A percentile compares a stretch with the other conserved stretches of the same genome.
phyloP scores from a whole-genome alignment of 2,797 vertebrate species.

The Rhynchotus rufescens region DNA sequence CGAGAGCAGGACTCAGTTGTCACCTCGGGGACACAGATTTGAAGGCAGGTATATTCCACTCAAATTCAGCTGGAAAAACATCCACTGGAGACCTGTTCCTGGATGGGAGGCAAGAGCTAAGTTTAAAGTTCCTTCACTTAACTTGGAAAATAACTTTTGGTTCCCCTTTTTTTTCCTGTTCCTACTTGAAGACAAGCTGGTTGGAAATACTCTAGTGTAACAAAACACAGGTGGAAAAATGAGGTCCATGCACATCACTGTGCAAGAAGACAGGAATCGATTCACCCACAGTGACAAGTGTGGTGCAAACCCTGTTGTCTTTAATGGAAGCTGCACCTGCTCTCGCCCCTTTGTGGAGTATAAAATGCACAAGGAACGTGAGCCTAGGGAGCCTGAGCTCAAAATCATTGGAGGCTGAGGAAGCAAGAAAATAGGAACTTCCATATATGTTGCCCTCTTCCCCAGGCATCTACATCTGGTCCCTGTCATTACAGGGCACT shows the following conservation, averaged over 20 bases:
- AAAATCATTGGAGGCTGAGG: neutral
- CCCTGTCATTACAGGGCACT: rapidly evolving
- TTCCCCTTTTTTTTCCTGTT: neutral
- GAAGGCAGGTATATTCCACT: neutral
- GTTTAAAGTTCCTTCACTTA: neutral
- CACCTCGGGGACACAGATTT: neutral
- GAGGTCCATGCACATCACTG: neutral
- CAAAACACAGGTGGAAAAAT: neutral
- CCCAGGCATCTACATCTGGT: neutral
- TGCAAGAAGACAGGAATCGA: neutral
- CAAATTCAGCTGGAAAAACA: neutral
- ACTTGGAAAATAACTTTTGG: neutral
- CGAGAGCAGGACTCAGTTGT: neutral
- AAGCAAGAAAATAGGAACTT: neutral
- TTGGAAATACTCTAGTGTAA: neutral
- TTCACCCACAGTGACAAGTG: neutral
- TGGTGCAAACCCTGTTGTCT: neutral
- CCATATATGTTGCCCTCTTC: rapidly evolving
- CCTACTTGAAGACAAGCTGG: neutral
- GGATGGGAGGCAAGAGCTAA: neutral
- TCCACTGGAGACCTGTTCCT: neutral
- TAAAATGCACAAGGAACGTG: neutral
- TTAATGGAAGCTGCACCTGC: neutral
- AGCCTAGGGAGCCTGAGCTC: neutral
- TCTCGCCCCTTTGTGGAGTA: neutral